These are phyloP conservation scores for Podiceps cristatus DNA, from an alignment of 2,113 vertebrate genomes.

Conservation along the genomic window DNA sequence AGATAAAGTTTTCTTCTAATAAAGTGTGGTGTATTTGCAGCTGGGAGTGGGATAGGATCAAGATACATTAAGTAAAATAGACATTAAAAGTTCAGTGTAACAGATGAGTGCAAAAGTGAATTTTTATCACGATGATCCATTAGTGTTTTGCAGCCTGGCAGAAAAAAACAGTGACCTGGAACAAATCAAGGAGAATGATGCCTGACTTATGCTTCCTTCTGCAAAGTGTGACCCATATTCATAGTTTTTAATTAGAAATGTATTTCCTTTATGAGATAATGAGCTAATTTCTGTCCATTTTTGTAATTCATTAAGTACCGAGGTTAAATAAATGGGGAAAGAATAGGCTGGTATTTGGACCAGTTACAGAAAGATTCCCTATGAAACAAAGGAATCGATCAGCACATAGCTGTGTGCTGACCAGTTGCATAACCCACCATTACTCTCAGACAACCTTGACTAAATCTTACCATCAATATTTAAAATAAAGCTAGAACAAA, in stretches of 20 bases:
- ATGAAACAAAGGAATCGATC: slow-evolving; percentile 24
- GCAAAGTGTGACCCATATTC: slow-evolving; percentile 55
- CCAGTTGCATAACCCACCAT: background rate
- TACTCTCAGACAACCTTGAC: slow-evolving; percentile 59
- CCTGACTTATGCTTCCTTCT: slow-evolving; percentile 64
- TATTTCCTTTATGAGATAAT: slow-evolving; percentile 52
- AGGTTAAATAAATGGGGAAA: slow-evolving; percentile 29
- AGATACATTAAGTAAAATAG: slow-evolving; percentile 45
- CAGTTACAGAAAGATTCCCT: background rate
- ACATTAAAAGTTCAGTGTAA: slow-evolving; percentile 54
- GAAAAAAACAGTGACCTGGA: slow-evolving; percentile 70
- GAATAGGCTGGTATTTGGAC: background rate
- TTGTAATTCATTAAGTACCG: slow-evolving; percentile 54
- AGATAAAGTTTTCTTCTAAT: slow-evolving; percentile 48
- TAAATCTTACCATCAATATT: slow-evolving; percentile 55
- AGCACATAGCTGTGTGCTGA: background rate
- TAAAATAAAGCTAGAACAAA: slow-evolving; percentile 29
- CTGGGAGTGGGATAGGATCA: background rate
- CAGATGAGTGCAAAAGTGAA: slow-evolving; percentile 62
- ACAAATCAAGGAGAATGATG: slow-evolving; percentile 73
- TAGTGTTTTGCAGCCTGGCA: slow-evolving; percentile 50
- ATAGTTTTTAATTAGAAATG: slow-evolving; percentile 69
- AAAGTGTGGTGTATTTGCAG: slow-evolving; percentile 6
- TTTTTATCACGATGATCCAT: slow-evolving; percentile 63
- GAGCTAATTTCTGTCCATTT: slow-evolving; percentile 40